Conservation (phyloP, 1,140 invertebrate genomes). For the Melanaphis sacchari region DNA sequence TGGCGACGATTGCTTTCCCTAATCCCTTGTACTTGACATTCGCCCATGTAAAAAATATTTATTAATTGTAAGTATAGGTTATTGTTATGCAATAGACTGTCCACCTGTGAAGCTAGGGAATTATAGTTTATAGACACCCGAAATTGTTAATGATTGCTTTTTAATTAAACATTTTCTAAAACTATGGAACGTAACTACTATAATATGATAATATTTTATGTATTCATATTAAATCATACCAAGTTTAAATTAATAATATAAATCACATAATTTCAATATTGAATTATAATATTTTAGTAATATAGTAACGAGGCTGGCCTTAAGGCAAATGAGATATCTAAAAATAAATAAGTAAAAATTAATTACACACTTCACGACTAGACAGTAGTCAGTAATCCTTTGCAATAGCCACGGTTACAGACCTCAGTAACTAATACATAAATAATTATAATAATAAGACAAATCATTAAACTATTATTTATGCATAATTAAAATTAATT, state of each 20-base stretch:
- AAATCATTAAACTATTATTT: background rate
- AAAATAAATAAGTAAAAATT: background rate
- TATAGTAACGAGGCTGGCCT: background rate
- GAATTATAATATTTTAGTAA: background rate
- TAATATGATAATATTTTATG: background rate
- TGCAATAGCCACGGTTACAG: background rate
- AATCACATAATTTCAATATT: too few species aligned
- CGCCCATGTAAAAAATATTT: background rate
- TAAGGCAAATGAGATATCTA: background rate
- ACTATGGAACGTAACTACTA: background rate
- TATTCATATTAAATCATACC: too few species aligned
- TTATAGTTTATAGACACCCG: background rate
- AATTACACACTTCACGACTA: background rate
- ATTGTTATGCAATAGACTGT: too few species aligned
- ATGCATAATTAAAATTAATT: background rate
- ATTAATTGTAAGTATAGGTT: background rate
- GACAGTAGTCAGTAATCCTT: background rate
- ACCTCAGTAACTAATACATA: background rate
- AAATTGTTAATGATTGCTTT: background rate
- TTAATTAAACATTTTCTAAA: too few species aligned
- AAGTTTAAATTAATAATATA: too few species aligned
- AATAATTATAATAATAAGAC: constrained; percentile 2
- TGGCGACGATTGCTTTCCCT: background rate
- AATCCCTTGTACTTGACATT: background rate
- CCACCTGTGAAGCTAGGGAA: too few species aligned